Percentiles rank a stretch among this genome's conserved stretches.
Evolutionary conservation across 2,888 invertebrate species (phyloP).

Genomic region (Mythimna vitellina): DNA sequence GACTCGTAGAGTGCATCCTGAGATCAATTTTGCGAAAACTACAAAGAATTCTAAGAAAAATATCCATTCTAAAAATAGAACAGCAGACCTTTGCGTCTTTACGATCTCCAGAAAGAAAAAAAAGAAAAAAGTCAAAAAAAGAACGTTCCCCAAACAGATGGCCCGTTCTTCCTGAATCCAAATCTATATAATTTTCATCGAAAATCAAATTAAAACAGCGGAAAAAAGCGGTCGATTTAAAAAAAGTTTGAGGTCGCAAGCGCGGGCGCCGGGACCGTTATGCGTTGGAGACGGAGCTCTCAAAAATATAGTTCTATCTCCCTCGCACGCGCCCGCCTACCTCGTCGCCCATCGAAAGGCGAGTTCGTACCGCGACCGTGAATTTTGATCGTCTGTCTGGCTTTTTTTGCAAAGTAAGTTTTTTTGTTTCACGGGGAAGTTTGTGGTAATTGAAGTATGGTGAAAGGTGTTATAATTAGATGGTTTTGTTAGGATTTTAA

Average conservation of each 20-base stretch:
- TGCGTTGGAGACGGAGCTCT: constrained; percentile 64
- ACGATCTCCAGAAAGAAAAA: constrained; percentile 20
- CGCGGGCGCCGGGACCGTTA: constrained; percentile 84
- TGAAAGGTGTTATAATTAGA: constrained; percentile 49
- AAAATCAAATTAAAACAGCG: constrained; percentile 79
- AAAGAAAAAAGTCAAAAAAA: constrained; percentile 36
- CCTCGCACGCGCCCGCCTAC: constrained; percentile 82
- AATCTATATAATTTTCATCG: constrained; percentile 74
- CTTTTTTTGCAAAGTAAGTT: constrained; percentile 43
- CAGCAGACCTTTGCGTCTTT: constrained; percentile 29
- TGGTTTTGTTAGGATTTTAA: constrained; percentile 24
- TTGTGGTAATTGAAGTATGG: constrained; percentile 40
- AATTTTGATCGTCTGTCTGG: constrained; percentile 81
- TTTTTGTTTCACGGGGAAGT: constrained; percentile 44
- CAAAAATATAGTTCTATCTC: constrained; percentile 69
- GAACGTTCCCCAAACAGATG: constrained; percentile 59
- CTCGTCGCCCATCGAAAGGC: constrained; percentile 79
- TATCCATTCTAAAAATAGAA: constrained; percentile 68
- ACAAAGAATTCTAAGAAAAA: constrained; percentile 67
- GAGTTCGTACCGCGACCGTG: constrained; percentile 69
- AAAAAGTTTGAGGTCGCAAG: constrained; percentile 78
- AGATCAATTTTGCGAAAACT: constrained; percentile 66
- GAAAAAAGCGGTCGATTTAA: constrained; percentile 77
- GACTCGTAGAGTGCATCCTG: constrained; percentile 28
- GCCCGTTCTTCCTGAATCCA: constrained; percentile 62